These are phyloP conservation scores for Acanthisitta chloris DNA, from an alignment of 2,113 vertebrate genomes.

Conservation along the genomic window DNA sequence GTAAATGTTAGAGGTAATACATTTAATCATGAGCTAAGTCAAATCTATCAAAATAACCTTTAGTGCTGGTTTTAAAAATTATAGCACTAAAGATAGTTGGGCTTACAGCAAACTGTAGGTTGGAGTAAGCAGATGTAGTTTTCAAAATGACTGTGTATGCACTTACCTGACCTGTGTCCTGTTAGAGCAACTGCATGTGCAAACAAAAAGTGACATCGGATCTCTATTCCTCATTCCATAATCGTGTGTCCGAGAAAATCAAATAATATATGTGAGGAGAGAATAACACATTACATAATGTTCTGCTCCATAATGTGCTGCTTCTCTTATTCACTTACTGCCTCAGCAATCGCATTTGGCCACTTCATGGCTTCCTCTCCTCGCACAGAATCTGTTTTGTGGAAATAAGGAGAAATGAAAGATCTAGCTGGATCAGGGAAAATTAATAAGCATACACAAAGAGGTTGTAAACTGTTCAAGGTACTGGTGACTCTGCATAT, in stretches of 20 bases:
- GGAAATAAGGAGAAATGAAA: background rate
- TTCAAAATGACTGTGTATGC: background rate
- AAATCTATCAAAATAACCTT: constrained; percentile 39
- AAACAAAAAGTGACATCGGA: background rate
- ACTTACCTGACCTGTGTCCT: background rate
- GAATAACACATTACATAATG: background rate
- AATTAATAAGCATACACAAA: background rate
- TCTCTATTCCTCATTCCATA: background rate
- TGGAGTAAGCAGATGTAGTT: background rate
- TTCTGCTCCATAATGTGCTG: background rate
- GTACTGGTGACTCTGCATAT: background rate
- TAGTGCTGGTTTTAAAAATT: constrained; percentile 8
- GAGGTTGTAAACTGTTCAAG: background rate
- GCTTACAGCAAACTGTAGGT: background rate
- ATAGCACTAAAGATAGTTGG: background rate
- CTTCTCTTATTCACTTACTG: background rate
- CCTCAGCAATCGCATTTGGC: background rate
- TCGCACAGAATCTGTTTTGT: background rate
- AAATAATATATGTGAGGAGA: background rate
- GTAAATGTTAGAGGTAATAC: constrained; percentile 53
- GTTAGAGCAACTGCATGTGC: rapidly evolving
- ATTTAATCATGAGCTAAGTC: constrained; percentile 36
- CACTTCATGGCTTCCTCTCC: background rate
- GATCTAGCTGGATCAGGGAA: background rate
- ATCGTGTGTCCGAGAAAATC: background rate